phyloP scores from a whole-genome alignment of 2,113 vertebrate species.

The Petromus typicus region DNA sequence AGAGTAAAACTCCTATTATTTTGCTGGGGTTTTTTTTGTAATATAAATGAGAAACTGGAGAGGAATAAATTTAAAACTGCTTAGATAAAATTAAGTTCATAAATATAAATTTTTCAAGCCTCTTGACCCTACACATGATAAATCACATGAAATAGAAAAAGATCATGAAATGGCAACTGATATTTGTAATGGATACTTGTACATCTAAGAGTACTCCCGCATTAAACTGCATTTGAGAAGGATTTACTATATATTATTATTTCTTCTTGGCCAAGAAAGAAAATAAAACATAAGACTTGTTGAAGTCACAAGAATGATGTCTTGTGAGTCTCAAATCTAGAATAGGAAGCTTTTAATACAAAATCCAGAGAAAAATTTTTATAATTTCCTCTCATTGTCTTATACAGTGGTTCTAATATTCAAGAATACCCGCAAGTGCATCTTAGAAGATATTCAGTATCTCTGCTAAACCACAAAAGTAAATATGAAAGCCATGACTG shows the following conservation, averaged over 20 bases:
- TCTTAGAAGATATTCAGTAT: not conserved
- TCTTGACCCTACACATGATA: not conserved
- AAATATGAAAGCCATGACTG: not conserved
- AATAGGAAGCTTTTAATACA: not conserved
- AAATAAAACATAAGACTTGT: not conserved
- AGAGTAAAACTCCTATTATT: not conserved
- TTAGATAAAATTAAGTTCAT: slow-evolving; percentile 32
- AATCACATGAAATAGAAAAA: not conserved
- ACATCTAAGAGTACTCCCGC: not conserved
- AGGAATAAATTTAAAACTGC: not conserved
- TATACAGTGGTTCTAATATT: not conserved
- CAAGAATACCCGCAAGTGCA: not conserved
- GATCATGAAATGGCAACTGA: not conserved
- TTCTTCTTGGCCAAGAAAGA: not conserved
- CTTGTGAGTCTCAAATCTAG: not conserved
- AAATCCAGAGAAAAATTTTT: not conserved
- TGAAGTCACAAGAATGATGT: not conserved
- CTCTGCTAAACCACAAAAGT: not conserved
- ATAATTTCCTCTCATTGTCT: not conserved
- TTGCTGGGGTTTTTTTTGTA: not conserved
- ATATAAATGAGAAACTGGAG: slow-evolving; percentile 9
- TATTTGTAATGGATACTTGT: not conserved
- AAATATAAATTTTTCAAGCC: not conserved
- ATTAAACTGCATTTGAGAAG: not conserved
- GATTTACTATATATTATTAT: not conserved